phyloP scores from a whole-genome alignment of 2,888 invertebrate species.

The Volucella zonaria region DNA sequence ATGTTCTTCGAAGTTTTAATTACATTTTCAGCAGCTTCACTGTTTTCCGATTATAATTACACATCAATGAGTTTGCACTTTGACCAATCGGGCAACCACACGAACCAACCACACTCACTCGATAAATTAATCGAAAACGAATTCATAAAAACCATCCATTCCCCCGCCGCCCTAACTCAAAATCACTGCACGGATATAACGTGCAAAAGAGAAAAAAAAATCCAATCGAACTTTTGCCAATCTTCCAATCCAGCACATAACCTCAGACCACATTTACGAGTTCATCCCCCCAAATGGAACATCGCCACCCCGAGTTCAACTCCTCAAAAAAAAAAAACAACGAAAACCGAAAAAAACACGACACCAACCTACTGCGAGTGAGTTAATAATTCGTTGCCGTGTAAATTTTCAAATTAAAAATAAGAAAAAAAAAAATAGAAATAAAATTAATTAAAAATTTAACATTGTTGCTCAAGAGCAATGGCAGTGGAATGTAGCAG shows the following conservation, averaged over 20 bases:
- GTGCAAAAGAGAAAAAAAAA: slow-evolving; percentile 41
- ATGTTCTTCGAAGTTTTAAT: slow-evolving; percentile 70
- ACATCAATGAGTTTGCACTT: slow-evolving; percentile 68
- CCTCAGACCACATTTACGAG: background rate
- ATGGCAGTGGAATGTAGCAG: background rate
- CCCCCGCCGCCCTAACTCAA: slow-evolving; percentile 1
- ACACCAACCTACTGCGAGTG: background rate
- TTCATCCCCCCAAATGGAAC: background rate
- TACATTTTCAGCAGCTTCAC: slow-evolving; percentile 49
- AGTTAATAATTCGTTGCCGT: slow-evolving; percentile 64
- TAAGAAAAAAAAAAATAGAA: background rate
- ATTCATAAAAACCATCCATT: slow-evolving; percentile 34
- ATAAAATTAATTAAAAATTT: slow-evolving; percentile 72
- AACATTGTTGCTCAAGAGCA: slow-evolving; percentile 60
- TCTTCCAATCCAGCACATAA: background rate
- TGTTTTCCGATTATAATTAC: slow-evolving; percentile 65
- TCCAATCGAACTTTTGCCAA: slow-evolving; percentile 52
- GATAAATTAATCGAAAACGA: slow-evolving; percentile 53
- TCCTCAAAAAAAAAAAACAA: no score
- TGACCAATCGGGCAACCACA: slow-evolving; percentile 36
- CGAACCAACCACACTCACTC: slow-evolving; percentile 30
- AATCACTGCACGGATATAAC: slow-evolving; percentile 33
- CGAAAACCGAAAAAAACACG: background rate
- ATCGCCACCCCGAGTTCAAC: no score
- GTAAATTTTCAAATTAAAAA: slow-evolving; percentile 35